Evolutionary conservation across 2,888 invertebrate species (phyloP).

Genomic region (Acanthosepion lycidas): DNA sequence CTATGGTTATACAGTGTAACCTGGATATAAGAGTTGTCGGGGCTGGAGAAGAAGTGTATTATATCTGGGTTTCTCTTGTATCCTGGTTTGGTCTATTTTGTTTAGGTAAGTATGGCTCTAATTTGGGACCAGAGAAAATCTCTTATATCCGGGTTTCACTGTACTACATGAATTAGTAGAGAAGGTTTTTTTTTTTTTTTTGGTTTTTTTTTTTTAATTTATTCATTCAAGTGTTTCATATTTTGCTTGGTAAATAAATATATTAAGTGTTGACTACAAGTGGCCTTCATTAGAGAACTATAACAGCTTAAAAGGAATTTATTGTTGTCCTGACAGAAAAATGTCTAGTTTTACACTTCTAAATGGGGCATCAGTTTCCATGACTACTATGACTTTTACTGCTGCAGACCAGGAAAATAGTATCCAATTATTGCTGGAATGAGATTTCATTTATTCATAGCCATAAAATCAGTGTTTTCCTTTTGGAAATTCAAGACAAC

Average conservation of each 20-base stretch:
- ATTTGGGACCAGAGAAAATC: too few species aligned
- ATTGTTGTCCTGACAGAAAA: not conserved
- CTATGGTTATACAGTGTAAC: too few species aligned
- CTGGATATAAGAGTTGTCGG: too few species aligned
- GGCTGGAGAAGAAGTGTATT: too few species aligned
- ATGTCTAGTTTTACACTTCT: not conserved
- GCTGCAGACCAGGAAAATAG: not conserved
- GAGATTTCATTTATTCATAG: not conserved
- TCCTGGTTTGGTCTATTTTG: too few species aligned
- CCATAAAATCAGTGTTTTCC: not conserved
- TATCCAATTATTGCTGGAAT: not conserved
- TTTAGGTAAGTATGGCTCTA: too few species aligned
- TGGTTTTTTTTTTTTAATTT: too few species aligned
- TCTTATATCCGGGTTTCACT: too few species aligned
- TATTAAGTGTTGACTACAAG: not conserved
- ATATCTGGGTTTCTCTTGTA: too few species aligned
- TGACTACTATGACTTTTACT: not conserved
- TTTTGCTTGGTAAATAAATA: not conserved
- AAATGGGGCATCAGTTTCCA: not conserved
- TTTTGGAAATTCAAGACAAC: not conserved
- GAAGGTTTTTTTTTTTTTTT: too few species aligned
- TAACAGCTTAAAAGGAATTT: not conserved
- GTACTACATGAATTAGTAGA: too few species aligned
- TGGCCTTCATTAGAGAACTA: not conserved
- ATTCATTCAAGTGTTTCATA: too few species aligned